phyloP scores from a whole-genome alignment of 2,888 invertebrate species.

The Lithophane semibrunnea region DNA sequence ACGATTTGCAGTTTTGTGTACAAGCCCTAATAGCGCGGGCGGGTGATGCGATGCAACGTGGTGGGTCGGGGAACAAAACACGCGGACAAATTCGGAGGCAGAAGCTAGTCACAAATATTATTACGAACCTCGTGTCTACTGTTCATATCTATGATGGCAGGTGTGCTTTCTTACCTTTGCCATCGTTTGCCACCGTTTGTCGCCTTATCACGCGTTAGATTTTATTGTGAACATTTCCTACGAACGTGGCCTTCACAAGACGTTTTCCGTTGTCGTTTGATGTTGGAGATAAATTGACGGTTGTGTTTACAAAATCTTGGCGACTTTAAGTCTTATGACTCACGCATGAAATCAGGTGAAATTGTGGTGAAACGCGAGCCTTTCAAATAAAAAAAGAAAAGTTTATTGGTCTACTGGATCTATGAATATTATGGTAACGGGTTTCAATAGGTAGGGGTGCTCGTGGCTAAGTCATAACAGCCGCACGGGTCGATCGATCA shows the following conservation, averaged over 20 bases:
- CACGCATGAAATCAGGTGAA: not conserved
- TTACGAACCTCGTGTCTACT: not conserved
- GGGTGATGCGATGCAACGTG: too few species aligned
- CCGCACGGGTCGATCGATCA: too few species aligned
- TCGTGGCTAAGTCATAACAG: too few species aligned
- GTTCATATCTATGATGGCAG: constrained; percentile 38
- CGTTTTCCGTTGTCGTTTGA: constrained; percentile 35
- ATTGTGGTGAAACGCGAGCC: not conserved
- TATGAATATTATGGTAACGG: not conserved
- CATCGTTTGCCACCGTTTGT: constrained; percentile 10
- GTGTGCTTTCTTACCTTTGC: constrained; percentile 42
- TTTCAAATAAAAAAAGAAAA: not conserved
- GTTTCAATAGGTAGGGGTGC: too few species aligned
- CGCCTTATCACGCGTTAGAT: constrained; percentile 51
- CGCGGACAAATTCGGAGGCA: too few species aligned
- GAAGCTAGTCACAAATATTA: constrained; percentile 1
- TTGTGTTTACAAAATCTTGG: constrained; percentile 12
- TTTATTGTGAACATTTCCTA: constrained; percentile 60
- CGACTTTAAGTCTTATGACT: not conserved
- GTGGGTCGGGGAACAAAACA: too few species aligned
- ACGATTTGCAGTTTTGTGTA: too few species aligned
- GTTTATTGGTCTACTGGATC: not conserved
- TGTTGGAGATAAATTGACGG: constrained; percentile 16
- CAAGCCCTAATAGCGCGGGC: too few species aligned
- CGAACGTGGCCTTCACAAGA: constrained; percentile 47